phyloP scores from a whole-genome alignment of 2,888 invertebrate genomes.

The Scaptodrosophila latifasciaeformis region DNA sequence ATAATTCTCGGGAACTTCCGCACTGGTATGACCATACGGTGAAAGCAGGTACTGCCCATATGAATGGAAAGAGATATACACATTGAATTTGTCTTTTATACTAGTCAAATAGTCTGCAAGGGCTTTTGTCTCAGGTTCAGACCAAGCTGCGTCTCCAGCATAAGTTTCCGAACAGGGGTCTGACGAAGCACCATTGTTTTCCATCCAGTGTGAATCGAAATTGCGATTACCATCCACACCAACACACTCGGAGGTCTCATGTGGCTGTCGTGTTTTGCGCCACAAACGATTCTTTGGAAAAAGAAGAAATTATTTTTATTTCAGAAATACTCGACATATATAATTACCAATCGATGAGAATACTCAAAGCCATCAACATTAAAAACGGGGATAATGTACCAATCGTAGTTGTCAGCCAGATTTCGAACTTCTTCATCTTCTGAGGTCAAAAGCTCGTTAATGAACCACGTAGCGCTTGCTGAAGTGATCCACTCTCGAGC shows the following conservation, averaged over 20 bases:
- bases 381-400: conserved; percentile 84
- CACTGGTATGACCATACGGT: conserved; percentile 77
- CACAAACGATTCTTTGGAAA: conserved; percentile 78
- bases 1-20: conserved; percentile 75
- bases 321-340: too few relatives aligned
- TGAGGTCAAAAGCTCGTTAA: conserved; percentile 82
- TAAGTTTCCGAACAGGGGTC: conserved; percentile 75
- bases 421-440: conserved; percentile 76
- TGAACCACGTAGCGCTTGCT: conserved; percentile 81
- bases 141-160: conserved; percentile 77
- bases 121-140: conserved; percentile 77
- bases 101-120: conserved; percentile 75
- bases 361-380: conserved; percentile 87
- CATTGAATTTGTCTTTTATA: conserved; percentile 74
- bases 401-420: conserved; percentile 81
- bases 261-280: conserved; percentile 80
- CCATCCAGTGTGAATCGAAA: conserved; percentile 71
- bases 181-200: conserved; percentile 75
- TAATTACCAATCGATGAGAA: conserved; percentile 78
- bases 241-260: conserved; percentile 60
- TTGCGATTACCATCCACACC: conserved; percentile 74
- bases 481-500: conserved; percentile 85
- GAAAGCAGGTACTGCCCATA: conserved; percentile 80
- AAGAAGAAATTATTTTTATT: neutral
- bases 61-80: conserved; percentile 80